Base-by-base conservation (phyloP, 2,797 vertebrate species). In the Orestias chungarensis region DNA sequence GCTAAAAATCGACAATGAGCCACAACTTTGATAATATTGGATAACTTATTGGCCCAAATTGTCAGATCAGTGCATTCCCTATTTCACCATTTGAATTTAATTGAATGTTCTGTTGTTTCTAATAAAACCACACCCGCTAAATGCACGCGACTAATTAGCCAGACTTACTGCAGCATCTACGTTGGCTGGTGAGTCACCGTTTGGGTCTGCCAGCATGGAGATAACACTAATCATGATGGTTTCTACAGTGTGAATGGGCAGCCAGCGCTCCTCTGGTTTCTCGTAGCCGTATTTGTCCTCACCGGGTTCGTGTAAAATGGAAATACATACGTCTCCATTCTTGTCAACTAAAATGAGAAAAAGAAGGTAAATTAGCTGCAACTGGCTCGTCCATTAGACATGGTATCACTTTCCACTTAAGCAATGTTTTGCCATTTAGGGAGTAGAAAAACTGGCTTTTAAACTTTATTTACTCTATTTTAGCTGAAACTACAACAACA, bases 171-270 rank as follows among this genome's bases (percentile, higher is more conserved):
- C 98, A 92, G 98, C 98, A 40, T 99, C 98, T 57, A 99, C 98
- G 20, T 99, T 99, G 78, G 98, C 98, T 74, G 98, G 98, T 61
- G 98, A 99, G 90, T 99, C 98, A 66, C 98, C 97, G 70, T 99
- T 99, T 83, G 98, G 98, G 92, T 99, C 98, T 83, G 98, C 98
- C 93, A 99, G 93, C 98, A 99, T 99, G 88, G 98, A 99, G 93
- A 99, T 99, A 91, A 99, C 98, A 87, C 97, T 99, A 93, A 99
- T 99, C 97, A 99, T 99, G 74, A 99, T 99, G 71, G 98, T 99
- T 91, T 99, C 98, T 93, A 99, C 98, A 6, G 98, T 99, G 92
- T 99, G 98, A 85, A 99, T 99, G 49, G 98, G 98, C 64, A 99
- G 96, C 98, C 98, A 99, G 80, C 98, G 97, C 85, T 99, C 98